Evolutionary conservation across 2,888 invertebrate species (phyloP).

Genomic region (Glyphotaelius pellucidus): DNA sequence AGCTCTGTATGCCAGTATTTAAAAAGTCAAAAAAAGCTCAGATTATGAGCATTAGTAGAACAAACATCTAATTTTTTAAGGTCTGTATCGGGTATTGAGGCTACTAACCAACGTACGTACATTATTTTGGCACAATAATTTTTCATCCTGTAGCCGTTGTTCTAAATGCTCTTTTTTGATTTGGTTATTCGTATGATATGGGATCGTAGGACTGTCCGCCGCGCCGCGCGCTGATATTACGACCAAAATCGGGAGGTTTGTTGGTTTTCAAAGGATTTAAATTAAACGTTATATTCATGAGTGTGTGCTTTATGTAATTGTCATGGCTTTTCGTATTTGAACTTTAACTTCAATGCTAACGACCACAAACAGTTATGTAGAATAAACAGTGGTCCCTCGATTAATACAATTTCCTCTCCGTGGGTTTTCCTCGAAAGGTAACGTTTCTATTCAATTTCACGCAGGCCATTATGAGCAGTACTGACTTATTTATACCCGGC

Average conservation of each 20-base stretch:
- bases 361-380: not conserved
- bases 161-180: too few species aligned
- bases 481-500: not conserved
- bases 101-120: too few species aligned
- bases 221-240: too few species aligned
- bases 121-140: too few species aligned
- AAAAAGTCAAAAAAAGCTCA: too few species aligned
- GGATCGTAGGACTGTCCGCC: too few species aligned
- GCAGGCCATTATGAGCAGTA: not conserved
- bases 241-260: not conserved
- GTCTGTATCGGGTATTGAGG: too few species aligned
- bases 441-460: not conserved
- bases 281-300: not conserved
- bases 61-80: too few species aligned
- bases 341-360: not conserved
- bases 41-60: too few species aligned
- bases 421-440: not conserved
- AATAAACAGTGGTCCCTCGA: not conserved
- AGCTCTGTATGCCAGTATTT: too few species aligned
- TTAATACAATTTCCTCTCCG: not conserved
- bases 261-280: not conserved
- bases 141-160: too few species aligned
- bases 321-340: not conserved
- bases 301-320: not conserved
- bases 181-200: too few species aligned